Evolutionary conservation across 2,797 vertebrate species (phyloP), one percentile per base, ranked within the genome.

Genomic region (Coluber constrictor): DNA sequence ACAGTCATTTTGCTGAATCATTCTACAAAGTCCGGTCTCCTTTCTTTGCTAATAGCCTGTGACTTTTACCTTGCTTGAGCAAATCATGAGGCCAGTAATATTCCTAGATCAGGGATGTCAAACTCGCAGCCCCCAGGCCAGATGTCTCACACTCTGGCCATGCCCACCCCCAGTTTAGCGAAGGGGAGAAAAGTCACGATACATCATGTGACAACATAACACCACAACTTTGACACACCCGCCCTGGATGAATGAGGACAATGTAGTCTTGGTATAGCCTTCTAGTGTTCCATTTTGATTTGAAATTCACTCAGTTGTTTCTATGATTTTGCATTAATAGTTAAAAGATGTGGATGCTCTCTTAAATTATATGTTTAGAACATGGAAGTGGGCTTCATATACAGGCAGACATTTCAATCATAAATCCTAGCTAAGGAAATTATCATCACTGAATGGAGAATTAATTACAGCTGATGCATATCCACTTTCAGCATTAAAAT

Each of bases 81-180:
- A 56, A 32, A 32, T 16, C 29, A 70, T 16, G 63, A 70, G 63
- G 29, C 15, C n/a, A 37, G 1, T 18, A 37, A 74, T 18, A 32
- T 74, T 16, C n/a, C 66, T 74, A 63, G 27, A 63, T 63, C 27
- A 63, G 61, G 61, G 11, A 11, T 63, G 27, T 63, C 27, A 13
- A 63, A 29, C 61, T 5, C 1, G 0, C 0, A 4, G 27, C 61
- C 61, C 4, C 27, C 12, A 11, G 27, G 11, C 61, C 1, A 1
- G 27, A 29, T 63, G 61, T 27, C 0, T 60, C 23, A 25, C 23
- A 5, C 7, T 0, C 61, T 63, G 27, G 1, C 10, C 61, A 63
- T 1, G 11, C 4, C 61, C 27, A 63, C 11, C 61, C 61, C 11
- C 4, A 2, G 60, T 29, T 63, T 63, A 63, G 27, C 10, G 0